These are phyloP conservation scores for Threskiornis aethiopicus DNA, from an alignment of 2,797 vertebrate genomes.

Conservation along the genomic window DNA sequence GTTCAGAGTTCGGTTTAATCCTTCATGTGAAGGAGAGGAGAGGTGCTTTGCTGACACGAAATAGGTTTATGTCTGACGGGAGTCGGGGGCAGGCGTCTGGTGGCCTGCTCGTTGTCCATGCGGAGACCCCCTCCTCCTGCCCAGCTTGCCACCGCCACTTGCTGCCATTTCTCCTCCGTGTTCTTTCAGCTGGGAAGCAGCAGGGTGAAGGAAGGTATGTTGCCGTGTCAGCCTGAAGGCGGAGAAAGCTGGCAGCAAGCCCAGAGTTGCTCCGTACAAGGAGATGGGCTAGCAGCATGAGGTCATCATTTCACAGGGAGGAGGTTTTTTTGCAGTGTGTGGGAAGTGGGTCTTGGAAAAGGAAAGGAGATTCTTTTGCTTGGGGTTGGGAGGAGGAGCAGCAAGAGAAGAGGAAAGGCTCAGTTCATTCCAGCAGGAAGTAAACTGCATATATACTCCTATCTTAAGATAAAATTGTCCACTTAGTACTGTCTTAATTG, in stretches of 20 bases:
- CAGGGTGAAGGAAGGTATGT: not conserved
- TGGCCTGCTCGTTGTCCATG: rapidly evolving
- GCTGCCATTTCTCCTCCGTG: rapidly evolving
- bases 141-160: rapidly evolving
- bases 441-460: not conserved
- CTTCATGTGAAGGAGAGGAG: rapidly evolving
- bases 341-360: not conserved
- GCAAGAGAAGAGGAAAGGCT: not conserved
- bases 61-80: rapidly evolving
- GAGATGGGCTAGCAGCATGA: conserved; percentile 39
- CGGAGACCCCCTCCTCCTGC: not conserved
- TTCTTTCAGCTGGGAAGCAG: not conserved
- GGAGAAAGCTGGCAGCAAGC: not conserved
- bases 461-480: not conserved
- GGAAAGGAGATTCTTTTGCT: not conserved
- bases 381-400: not conserved
- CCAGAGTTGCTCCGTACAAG: conserved; percentile 2
- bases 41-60: rapidly evolving
- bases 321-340: not conserved
- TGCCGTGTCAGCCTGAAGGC: not conserved
- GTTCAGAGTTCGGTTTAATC: not conserved
- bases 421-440: not conserved
- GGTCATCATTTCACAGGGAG: conserved; percentile 18
- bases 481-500: not conserved
- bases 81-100: too few relatives aligned